Evolutionary conservation across 2,888 invertebrate species (phyloP).

Genomic region (Orthosia gracilis): DNA sequence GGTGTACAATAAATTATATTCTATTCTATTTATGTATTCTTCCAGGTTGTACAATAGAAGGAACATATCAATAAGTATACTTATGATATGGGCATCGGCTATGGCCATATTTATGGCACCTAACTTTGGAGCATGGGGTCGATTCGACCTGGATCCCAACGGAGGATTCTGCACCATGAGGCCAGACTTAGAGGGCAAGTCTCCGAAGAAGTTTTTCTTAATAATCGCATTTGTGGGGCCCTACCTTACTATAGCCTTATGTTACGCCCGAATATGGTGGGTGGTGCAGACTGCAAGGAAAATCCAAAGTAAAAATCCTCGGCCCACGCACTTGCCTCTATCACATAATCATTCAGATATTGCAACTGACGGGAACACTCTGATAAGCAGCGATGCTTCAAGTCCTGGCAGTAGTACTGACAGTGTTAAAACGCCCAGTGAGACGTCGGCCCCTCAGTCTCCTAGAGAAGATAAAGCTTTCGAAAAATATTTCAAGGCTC

Average conservation of each 20-base stretch:
- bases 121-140: conserved; percentile 94
- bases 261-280: conserved; percentile 96
- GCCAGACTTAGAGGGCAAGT: conserved; percentile 91
- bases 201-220: conserved; percentile 94
- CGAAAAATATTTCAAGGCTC: conserved; percentile 75
- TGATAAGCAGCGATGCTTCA: background rate
- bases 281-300: conserved; percentile 93
- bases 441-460: conserved; percentile 20
- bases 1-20: no score
- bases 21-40: background rate
- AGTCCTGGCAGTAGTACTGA: conserved; percentile 18
- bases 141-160: conserved; percentile 93
- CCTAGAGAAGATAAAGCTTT: conserved; percentile 46
- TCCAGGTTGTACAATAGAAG: conserved; percentile 93
- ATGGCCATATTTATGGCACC: conserved; percentile 93
- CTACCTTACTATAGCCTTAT: conserved; percentile 95
- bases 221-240: conserved; percentile 95
- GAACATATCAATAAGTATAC: conserved; percentile 93
- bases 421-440: conserved; percentile 9
- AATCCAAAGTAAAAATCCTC: conserved; percentile 85
- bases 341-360: conserved; percentile 26
- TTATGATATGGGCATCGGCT: conserved; percentile 93
- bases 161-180: conserved; percentile 96
- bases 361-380: conserved; percentile 13
- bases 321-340: conserved; percentile 61